Conservation (phyloP, 2,888 invertebrate species). For the Autographa gamma region DNA sequence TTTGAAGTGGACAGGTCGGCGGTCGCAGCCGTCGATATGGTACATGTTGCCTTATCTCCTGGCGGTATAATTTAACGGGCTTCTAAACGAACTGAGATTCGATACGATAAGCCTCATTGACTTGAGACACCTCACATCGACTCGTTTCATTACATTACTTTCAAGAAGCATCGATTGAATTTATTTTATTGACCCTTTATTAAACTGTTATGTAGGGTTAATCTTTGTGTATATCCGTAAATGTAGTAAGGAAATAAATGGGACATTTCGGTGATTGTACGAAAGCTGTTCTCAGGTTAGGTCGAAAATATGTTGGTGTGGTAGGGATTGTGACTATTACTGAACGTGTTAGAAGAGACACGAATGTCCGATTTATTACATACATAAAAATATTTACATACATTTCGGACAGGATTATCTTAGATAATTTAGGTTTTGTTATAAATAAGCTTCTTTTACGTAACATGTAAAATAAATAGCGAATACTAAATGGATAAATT, state of each 20-base stretch:
- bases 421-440: too few species aligned
- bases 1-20: conserved; percentile 70
- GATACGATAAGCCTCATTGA: conserved; percentile 85
- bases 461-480: too few species aligned
- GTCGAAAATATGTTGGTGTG: not conserved
- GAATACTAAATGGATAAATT: too few species aligned
- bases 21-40: conserved; percentile 75
- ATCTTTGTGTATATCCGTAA: conserved; percentile 38
- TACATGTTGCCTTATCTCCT: conserved; percentile 81
- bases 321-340: not conserved
- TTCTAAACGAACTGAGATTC: conserved; percentile 87
- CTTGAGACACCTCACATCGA: conserved; percentile 79
- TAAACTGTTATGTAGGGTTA: conserved; percentile 57
- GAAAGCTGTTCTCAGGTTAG: not conserved
- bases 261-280: not conserved
- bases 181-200: conserved; percentile 75
- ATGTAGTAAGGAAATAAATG: not conserved
- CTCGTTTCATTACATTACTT: conserved; percentile 80
- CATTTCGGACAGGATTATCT: too few species aligned
- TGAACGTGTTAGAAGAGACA: too few species aligned
- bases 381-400: too few species aligned
- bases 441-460: too few species aligned
- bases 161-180: conserved; percentile 75
- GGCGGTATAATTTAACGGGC: conserved; percentile 85
- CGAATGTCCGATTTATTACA: too few species aligned